Conservation (phyloP, 2,797 vertebrate species). For the Cyprinodon diabolis region DNA sequence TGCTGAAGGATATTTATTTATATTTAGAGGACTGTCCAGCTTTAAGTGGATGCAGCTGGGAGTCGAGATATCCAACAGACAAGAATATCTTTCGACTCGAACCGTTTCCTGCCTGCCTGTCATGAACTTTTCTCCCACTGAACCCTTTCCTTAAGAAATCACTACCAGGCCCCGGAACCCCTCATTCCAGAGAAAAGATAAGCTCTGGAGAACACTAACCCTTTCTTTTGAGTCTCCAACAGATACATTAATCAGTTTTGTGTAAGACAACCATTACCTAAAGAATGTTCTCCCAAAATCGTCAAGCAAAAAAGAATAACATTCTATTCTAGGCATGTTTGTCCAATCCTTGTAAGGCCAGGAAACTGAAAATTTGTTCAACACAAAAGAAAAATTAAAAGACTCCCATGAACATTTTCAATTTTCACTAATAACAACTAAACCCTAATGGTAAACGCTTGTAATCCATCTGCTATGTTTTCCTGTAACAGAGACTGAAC, state of each 20-base stretch:
- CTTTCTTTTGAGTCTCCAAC: neutral
- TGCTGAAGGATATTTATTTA: neutral
- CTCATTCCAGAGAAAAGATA: neutral
- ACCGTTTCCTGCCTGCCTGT: neutral
- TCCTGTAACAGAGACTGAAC: neutral
- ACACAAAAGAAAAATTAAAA: too few relatives aligned
- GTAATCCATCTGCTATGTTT: neutral
- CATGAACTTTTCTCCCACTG: conserved; percentile 1
- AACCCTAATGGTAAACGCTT: neutral
- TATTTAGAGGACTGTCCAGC: neutral
- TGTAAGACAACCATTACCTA: neutral
- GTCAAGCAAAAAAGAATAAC: neutral
- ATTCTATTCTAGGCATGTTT: too few relatives aligned
- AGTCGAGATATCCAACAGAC: neutral
- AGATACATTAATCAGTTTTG: neutral
- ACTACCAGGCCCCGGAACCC: neutral
- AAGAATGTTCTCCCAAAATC: neutral
- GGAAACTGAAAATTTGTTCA: neutral
- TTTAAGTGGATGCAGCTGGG: neutral
- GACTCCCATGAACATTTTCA: too few relatives aligned
- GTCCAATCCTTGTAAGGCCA: too few relatives aligned
- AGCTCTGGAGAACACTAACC: neutral
- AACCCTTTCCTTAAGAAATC: neutral
- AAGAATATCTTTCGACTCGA: neutral
- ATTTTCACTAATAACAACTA: neutral